phyloP scores from a whole-genome alignment of 2,888 invertebrate species.

The Calameuta pallipes region DNA sequence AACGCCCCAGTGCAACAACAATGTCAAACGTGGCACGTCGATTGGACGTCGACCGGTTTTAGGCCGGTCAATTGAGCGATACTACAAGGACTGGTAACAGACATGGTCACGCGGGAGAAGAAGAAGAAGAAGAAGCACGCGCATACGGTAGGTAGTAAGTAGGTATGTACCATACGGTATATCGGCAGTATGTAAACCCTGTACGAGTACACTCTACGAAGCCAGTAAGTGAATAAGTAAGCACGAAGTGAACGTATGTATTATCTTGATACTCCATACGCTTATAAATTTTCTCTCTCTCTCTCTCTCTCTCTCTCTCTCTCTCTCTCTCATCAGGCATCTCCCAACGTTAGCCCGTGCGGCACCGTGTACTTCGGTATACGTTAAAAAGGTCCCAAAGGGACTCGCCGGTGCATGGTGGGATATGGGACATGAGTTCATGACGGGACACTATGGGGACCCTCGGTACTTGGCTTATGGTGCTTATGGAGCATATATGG shows the following conservation, averaged over 20 bases:
- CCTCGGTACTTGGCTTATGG: slow-evolving; percentile 27
- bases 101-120: slow-evolving; percentile 39
- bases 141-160: slow-evolving; percentile 37
- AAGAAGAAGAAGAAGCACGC: slow-evolving; percentile 19
- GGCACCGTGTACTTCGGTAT: too few species aligned
- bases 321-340: too few species aligned
- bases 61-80: slow-evolving; percentile 57
- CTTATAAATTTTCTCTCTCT: neutral
- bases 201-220: neutral
- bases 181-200: slow-evolving; percentile 20
- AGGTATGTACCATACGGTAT: slow-evolving; percentile 36
- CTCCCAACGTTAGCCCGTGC: too few species aligned
- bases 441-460: slow-evolving; percentile 19
- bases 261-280: neutral
- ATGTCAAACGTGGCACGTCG: slow-evolving; percentile 13
- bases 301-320: too few species aligned
- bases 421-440: slow-evolving; percentile 28
- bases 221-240: neutral
- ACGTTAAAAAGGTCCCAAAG: too few species aligned
- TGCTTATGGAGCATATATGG: slow-evolving; percentile 48
- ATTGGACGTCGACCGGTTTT: slow-evolving; percentile 40
- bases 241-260: slow-evolving; percentile 9
- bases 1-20: too few species aligned
- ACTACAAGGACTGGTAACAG: slow-evolving; percentile 47
- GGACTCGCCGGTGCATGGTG: slow-evolving; percentile 5